Evolutionary conservation across 2,113 vertebrate species (phyloP).

Genomic region (Pristiophorus japonicus): DNA sequence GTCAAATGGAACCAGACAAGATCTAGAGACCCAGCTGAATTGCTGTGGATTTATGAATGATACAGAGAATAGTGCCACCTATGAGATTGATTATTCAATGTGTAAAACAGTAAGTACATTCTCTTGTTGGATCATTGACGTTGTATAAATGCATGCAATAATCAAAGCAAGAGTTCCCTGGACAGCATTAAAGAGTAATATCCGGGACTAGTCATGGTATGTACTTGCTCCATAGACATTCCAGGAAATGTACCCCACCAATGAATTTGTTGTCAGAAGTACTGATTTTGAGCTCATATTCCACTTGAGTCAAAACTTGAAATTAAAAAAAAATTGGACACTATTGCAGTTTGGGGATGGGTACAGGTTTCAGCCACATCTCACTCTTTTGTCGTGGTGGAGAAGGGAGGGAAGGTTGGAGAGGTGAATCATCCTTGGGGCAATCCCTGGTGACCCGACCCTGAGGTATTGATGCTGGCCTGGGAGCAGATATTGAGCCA

Average conservation of each 20-base stretch:
- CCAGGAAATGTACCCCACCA: neutral
- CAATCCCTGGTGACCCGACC: neutral
- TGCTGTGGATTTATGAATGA: constrained; percentile 78
- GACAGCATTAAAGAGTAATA: neutral
- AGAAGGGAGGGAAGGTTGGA: neutral
- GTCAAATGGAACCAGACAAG: constrained; percentile 56
- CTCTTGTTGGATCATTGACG: neutral
- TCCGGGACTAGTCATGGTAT: neutral
- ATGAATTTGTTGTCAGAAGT: neutral
- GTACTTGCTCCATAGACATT: neutral
- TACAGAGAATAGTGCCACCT: constrained; percentile 40
- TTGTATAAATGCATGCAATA: neutral
- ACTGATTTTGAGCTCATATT: neutral
- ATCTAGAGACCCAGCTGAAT: constrained; percentile 69
- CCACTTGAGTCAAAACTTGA: neutral
- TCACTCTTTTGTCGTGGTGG: neutral
- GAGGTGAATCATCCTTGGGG: neutral
- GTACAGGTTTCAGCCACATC: neutral
- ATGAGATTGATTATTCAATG: constrained; percentile 46
- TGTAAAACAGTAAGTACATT: constrained; percentile 63
- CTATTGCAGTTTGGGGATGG: neutral
- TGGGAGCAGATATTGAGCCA: neutral
- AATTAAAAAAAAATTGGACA: neutral
- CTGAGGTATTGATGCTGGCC: neutral
- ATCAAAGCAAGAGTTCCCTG: neutral